Evolutionary conservation across 2,113 vertebrate genomes (phyloP), one percentile per base, ranked within the genome.

Genomic region (Tichodroma muraria): DNA sequence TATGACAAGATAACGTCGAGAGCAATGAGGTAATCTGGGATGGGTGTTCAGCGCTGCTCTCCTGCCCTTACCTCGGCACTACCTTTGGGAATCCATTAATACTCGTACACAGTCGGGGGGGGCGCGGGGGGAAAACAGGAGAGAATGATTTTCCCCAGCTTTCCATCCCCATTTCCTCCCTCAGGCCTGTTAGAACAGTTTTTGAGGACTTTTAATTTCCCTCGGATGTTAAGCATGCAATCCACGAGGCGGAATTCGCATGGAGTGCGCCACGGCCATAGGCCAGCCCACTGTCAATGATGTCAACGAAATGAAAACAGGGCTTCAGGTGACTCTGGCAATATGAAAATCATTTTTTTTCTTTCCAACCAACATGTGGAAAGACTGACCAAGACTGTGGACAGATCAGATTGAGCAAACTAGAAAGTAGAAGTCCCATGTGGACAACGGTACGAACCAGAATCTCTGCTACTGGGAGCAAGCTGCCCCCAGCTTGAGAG

Each of bases 201-300:
- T 60, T 31, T 52, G 18, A 77, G 83, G 22, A 42, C 27, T 77
- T 59, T 33, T 12, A 2, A 22, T 52, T 27, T 52, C 33, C 37
- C 45, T 52, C 4, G 5, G 71, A 37, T 8, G 37, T 27, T 18
- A 44, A 68, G 37, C 10, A 52, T 9, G 2, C 37, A 23, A 15
- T 33, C 53, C 27, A 52, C 0, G 8, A 7, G 7, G 37, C 2
- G 2, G 45, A 44, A 68, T 52, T 37, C 10, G 37, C 11, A 37
- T 3, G 37, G 44, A 68, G 44, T 5, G 3, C 1, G 0, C 15
- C 30, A 20, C 1, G 7, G 31, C 61, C 37, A 6, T 3, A 11
- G 2, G 3, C 13, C 35, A 66, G 35, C 25, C 17, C 70, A 11
- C 9, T 15, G 37, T 14, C 71, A 59, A 15, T 5, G 25, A 14